Evolutionary conservation across 2,113 vertebrate genomes (phyloP).

Genomic region (Mandrillus leucophaeus): DNA sequence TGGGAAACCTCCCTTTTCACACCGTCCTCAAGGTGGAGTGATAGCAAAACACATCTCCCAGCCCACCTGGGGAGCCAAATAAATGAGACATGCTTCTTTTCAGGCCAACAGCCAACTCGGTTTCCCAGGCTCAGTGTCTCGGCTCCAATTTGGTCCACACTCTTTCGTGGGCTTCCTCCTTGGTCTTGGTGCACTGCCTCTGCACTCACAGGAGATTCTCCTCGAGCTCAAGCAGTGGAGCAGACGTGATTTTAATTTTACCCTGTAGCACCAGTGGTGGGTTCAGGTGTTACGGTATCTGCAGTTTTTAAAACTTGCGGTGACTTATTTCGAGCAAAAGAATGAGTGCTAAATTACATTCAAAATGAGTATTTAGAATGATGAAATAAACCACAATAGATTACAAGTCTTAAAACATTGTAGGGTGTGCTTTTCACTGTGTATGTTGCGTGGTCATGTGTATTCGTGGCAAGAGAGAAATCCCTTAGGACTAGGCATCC

Average conservation of each 20-base stretch:
- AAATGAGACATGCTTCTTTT: not conserved
- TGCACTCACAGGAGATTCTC: not conserved
- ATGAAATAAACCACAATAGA: not conserved
- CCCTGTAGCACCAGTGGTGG: not conserved
- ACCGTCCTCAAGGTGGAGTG: not conserved
- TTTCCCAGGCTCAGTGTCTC: accelerated
- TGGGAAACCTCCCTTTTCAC: not conserved
- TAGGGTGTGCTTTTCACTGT: not conserved
- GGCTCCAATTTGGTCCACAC: not conserved
- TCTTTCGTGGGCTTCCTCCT: not conserved
- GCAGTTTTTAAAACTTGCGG: not conserved
- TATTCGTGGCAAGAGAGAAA: not conserved
- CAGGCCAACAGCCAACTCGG: not conserved
- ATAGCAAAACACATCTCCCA: not conserved
- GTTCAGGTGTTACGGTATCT: not conserved
- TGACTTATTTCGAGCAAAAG: not conserved
- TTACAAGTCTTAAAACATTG: not conserved
- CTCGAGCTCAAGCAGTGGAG: not conserved
- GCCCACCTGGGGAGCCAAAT: not conserved
- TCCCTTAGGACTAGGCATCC: accelerated
- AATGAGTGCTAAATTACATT: not conserved
- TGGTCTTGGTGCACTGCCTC: not conserved
- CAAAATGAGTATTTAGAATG: not conserved
- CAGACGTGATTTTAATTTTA: not conserved
- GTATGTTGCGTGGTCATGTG: accelerated